Evolutionary conservation across 1,140 invertebrate genomes (phyloP).

Genomic region (Panulirus ornatus): DNA sequence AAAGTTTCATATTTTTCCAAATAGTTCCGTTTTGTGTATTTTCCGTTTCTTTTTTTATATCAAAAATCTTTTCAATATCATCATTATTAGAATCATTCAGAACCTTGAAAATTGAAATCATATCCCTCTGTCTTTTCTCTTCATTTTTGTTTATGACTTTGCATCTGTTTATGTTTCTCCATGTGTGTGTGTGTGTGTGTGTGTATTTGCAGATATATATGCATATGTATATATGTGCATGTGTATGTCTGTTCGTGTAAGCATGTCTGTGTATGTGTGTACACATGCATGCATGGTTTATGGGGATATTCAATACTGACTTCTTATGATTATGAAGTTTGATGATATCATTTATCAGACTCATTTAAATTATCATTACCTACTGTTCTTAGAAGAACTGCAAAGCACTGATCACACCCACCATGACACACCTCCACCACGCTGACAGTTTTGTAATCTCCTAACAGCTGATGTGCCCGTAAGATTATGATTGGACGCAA

Average conservation of each 20-base stretch:
- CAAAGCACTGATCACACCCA: not conserved
- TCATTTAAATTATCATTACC: too few relatives aligned
- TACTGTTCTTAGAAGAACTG: not conserved
- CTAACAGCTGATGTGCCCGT: conserved; percentile 64
- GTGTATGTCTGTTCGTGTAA: conserved; percentile 17
- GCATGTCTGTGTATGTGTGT: not conserved
- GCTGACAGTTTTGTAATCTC: conserved; percentile 32
- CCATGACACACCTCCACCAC: conserved; percentile 25
- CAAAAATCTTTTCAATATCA: not conserved
- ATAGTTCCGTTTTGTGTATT: too few relatives aligned
- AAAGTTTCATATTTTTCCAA: too few relatives aligned
- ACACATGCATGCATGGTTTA: not conserved
- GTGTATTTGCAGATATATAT: conserved; percentile 22
- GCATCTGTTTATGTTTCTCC: not conserved
- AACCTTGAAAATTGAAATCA: too few relatives aligned
- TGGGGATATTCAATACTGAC: too few relatives aligned
- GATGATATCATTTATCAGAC: not conserved
- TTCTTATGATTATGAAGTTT: too few relatives aligned
- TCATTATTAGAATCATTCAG: not conserved
- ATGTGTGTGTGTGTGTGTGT: conserved; percentile 31
- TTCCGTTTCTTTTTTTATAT: not conserved
- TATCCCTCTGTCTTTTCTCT: too few relatives aligned
- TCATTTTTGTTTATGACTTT: not conserved
- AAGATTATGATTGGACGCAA: conserved; percentile 59
- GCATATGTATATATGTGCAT: conserved; percentile 11